Evolutionary conservation across 2,797 vertebrate species (phyloP).

Genomic region (Enteromius argenteus): DNA sequence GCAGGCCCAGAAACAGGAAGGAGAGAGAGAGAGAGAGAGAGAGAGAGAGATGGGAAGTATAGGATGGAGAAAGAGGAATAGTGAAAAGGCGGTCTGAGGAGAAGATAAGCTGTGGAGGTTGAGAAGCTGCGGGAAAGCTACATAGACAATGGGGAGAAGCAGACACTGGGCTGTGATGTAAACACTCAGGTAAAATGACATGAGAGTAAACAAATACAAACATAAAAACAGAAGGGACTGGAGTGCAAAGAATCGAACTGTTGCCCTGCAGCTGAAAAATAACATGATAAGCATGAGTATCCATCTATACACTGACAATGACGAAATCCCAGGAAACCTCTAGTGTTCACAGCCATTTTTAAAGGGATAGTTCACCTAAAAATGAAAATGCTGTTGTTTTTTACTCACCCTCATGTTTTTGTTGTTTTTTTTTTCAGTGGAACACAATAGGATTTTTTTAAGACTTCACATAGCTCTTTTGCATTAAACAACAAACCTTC

Average conservation of each 20-base stretch:
- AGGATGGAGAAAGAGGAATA: constrained; percentile 51
- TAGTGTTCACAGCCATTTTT: background rate
- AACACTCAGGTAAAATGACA: constrained; percentile 47
- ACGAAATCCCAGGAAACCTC: background rate
- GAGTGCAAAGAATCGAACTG: background rate
- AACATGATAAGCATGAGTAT: constrained; percentile 16
- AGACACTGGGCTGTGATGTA: constrained; percentile 41
- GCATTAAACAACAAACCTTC: background rate
- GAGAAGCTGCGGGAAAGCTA: constrained; percentile 41
- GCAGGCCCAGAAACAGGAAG: constrained; percentile 76
- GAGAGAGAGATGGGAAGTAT: constrained; percentile 61
- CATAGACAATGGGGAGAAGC: constrained; percentile 14
- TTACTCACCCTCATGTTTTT: background rate
- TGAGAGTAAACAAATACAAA: constrained; percentile 53
- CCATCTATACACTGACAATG: constrained; percentile 6
- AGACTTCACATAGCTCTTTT: background rate
- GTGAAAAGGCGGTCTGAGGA: constrained; percentile 52
- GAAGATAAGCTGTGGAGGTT: constrained; percentile 53
- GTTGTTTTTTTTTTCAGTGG: background rate
- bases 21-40: constrained; percentile 41
- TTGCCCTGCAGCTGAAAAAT: constrained; percentile 17
- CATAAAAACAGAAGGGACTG: constrained; percentile 10
- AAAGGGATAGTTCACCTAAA: background rate
- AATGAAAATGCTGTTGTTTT: background rate
- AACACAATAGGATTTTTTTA: background rate